Percentiles rank a stretch among this genome's conserved stretches.
Evolutionary conservation across 92 coral and sea anemone genomes (phyloP).

Genomic region (Epizoanthus scotinus): DNA sequence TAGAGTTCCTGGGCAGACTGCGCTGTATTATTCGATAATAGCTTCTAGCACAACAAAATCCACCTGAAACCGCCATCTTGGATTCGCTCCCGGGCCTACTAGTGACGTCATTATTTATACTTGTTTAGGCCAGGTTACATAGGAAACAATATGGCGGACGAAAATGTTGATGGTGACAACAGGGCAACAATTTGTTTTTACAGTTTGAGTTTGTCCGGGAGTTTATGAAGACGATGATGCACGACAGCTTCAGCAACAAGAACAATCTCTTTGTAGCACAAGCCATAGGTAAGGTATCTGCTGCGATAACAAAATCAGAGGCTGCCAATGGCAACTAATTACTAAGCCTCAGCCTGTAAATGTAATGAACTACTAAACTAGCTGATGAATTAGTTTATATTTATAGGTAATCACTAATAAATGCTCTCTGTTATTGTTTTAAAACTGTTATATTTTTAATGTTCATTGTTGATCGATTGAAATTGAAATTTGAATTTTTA

Average conservation of each 20-base stretch:
- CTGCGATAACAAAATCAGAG: not conserved
- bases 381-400: too few relatives aligned
- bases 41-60: conserved; percentile 5
- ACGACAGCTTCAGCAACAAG: not conserved
- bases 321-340: not conserved
- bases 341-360: too few relatives aligned
- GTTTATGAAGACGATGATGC: not conserved
- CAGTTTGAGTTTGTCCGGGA: too few relatives aligned
- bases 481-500: too few relatives aligned
- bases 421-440: too few relatives aligned
- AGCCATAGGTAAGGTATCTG: conserved; percentile 48
- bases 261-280: conserved; percentile 61
- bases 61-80: conserved; percentile 52
- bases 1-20: not conserved
- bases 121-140: conserved; percentile 43
- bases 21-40: conserved; percentile 11
- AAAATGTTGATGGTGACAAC: not conserved
- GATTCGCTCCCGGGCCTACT: not conserved
- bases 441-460: too few relatives aligned
- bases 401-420: too few relatives aligned
- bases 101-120: conserved; percentile 51
- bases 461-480: too few relatives aligned
- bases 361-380: too few relatives aligned
- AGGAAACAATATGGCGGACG: conserved; percentile 79
- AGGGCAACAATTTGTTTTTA: not conserved